Evolutionary conservation across 2,888 invertebrate species (phyloP), one percentile per base, ranked within the genome.

Genomic region (Polia nebulosa): DNA sequence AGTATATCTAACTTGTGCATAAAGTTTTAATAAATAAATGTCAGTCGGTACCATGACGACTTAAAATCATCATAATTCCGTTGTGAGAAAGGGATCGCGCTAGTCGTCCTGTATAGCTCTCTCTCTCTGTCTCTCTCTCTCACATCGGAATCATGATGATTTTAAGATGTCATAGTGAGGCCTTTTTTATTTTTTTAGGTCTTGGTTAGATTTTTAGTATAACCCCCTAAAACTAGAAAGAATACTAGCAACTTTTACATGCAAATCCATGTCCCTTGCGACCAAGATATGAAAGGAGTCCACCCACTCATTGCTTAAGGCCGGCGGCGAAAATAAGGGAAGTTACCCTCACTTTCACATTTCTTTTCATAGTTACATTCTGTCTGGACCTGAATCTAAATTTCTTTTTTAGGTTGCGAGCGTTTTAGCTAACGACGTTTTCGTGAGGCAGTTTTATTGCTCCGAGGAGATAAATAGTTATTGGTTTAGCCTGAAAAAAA

Each of bases 351-450:
- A 58, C 64, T 72, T 59, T 41, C 59, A 34, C 72, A 55, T 78
- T 63, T 78, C 72, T 74, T 72, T 75, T 78, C 58, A 75, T 72
- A 44, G 29, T 58, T 55, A 51, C 45, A 20, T 47, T 78, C 34
- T 8, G 62, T 3, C 32, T 62, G 62, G 44, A 49, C 53, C 41
- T 70, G 59, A 72, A 70, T 72, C 76, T 41, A 47, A 71, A 77
- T 71, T 62, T 70, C 44, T 59, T 56, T 55, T 68, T 56, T 44
- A 55, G 55, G 61, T 39, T 49, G 29, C n/a, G 41, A 69, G 22
- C 53, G 17, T 49, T 72, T 55, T 44, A 59, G 53, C 47, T 72
- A 78, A 78, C 57, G 39, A 55, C 44, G 53, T 49, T 44, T 55
- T 60, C 34, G 41, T 47, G 70, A 55, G 58, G 52, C 72, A 53